These are phyloP conservation scores for Armadillidium nasatum DNA, from an alignment of 1,140 invertebrate genomes.

Conservation along the genomic window DNA sequence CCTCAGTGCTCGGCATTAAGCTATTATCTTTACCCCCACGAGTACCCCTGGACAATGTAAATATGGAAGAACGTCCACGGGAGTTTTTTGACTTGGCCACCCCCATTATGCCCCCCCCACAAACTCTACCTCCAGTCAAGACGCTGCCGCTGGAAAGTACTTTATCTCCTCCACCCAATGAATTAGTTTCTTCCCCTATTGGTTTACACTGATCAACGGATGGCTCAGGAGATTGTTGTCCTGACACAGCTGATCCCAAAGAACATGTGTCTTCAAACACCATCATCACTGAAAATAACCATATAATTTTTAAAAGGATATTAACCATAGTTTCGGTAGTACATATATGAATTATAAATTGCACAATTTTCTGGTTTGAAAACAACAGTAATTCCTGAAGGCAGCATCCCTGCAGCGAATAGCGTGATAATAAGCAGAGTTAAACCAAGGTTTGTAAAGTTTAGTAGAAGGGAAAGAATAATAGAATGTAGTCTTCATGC, in stretches of 20 bases:
- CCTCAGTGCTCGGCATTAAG: conserved; percentile 22
- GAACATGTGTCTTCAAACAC: conserved; percentile 41
- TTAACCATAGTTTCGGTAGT: too few relatives aligned
- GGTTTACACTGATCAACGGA: conserved; percentile 33
- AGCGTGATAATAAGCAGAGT: too few relatives aligned
- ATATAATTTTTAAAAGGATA: neutral
- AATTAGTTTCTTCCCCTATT: conserved; percentile 28
- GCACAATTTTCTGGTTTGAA: too few relatives aligned
- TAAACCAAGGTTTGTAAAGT: too few relatives aligned
- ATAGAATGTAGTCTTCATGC: too few relatives aligned
- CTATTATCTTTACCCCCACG: conserved; percentile 9
- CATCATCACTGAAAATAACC: conserved; percentile 36
- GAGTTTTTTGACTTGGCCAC: conserved; percentile 45
- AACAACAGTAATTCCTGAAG: too few relatives aligned
- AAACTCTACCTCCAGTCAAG: conserved; percentile 36
- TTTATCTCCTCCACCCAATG: conserved; percentile 17
- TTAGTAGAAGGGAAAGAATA: too few relatives aligned
- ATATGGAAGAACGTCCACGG: too few relatives aligned
- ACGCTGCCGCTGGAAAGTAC: conserved; percentile 20
- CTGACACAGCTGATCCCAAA: conserved; percentile 37
- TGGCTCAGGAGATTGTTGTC: conserved; percentile 41
- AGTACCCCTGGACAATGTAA: too few relatives aligned
- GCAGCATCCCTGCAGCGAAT: too few relatives aligned
- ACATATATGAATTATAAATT: neutral
- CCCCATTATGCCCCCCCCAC: conserved; percentile 53